These are phyloP conservation scores for Papilio polytes DNA, from an alignment of 1,140 invertebrate genomes.

Conservation along the genomic window DNA sequence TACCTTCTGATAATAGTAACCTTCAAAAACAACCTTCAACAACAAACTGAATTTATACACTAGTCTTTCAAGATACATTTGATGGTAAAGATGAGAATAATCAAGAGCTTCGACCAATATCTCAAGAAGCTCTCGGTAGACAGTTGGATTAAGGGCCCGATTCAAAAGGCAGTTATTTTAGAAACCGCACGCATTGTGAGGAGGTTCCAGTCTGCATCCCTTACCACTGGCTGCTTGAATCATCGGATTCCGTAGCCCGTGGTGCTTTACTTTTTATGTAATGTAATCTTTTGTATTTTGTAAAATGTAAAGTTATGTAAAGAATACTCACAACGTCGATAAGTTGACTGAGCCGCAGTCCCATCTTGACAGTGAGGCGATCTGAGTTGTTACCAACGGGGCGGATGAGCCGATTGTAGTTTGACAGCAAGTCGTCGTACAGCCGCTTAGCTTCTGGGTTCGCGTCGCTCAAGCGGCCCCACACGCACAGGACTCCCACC, in stretches of 20 bases:
- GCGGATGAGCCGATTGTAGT: conserved; percentile 98
- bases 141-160: too few species aligned
- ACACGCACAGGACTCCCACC: conserved; percentile 89
- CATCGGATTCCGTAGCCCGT: too few species aligned
- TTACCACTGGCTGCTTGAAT: too few species aligned
- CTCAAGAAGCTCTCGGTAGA: too few species aligned
- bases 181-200: too few species aligned
- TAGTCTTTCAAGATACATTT: not conserved
- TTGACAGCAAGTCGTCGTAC: conserved; percentile 97
- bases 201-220: too few species aligned
- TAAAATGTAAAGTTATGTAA: conserved; percentile 29
- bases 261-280: too few species aligned
- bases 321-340: conserved; percentile 97
- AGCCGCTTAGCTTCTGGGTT: conserved; percentile 97
- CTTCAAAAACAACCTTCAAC: too few species aligned
- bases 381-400: conserved; percentile 99
- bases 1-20: too few species aligned
- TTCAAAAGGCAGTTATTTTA: too few species aligned
- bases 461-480: conserved; percentile 87
- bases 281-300: too few species aligned
- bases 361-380: conserved; percentile 97
- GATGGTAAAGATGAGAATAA: not conserved
- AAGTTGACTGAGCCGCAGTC: conserved; percentile 97
- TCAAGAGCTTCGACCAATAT: too few species aligned
- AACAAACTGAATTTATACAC: not conserved